A percentile compares a stretch with the other conserved stretches of the same genome.
These are phyloP conservation scores for Dolichomitus sp. DNA, from an alignment of 2,888 invertebrate species.

Conservation along the genomic window DNA sequence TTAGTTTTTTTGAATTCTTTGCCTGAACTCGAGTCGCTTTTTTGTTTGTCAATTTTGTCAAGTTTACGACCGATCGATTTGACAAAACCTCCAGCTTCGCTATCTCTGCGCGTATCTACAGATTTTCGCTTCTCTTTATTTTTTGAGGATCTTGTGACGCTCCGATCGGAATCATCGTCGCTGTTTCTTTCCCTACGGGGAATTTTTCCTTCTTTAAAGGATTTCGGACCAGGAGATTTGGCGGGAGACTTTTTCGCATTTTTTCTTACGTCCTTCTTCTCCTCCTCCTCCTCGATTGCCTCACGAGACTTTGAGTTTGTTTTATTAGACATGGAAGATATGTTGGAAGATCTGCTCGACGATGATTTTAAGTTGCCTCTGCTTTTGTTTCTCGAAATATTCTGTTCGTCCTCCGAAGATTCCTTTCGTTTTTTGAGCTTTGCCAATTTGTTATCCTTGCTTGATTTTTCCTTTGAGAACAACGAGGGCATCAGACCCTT, in stretches of 20 bases:
- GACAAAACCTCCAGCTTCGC: conserved; percentile 12
- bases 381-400: neutral
- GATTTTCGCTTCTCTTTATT: conserved; percentile 4
- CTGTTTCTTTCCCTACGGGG: neutral
- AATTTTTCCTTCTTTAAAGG: neutral
- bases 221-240: conserved; percentile 6
- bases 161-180: conserved; percentile 19
- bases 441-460: neutral
- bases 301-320: neutral
- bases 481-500: conserved; percentile 10
- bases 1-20: conserved; percentile 74
- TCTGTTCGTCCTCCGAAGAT: conserved; percentile 2
- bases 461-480: conserved; percentile 3
- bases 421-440: neutral
- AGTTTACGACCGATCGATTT: conserved; percentile 33
- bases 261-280: neutral
- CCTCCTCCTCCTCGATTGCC: neutral
- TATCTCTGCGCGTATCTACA: neutral
- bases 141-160: neutral
- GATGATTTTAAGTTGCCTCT: neutral
- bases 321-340: neutral
- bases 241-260: neutral
- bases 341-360: neutral
- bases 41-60: conserved; percentile 7
- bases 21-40: conserved; percentile 74